Conservation (phyloP, 2,113 vertebrate genomes). For the Thamnophis sirtalis region DNA sequence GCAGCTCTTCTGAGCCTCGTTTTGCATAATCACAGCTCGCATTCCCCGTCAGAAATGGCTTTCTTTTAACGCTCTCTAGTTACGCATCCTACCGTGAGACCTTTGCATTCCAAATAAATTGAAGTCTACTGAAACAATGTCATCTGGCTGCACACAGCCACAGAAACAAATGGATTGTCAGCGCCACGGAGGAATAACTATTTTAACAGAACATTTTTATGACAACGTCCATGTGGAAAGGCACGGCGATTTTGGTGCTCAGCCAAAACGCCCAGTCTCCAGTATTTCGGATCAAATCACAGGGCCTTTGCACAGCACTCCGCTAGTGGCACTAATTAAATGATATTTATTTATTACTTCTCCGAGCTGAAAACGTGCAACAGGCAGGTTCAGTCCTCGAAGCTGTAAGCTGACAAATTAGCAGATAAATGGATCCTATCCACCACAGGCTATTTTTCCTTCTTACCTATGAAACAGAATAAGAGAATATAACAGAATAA, state of each 20-base stretch:
- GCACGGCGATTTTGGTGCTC: conserved; percentile 35
- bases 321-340: conserved; percentile 1
- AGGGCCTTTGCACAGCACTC: conserved; percentile 13
- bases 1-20: conserved; percentile 38
- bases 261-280: conserved; percentile 24
- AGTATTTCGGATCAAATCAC: conserved; percentile 18
- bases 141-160: conserved; percentile 34
- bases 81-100: conserved; percentile 42
- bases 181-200: conserved; percentile 36
- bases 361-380: background rate
- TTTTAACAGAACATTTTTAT: conserved; percentile 40
- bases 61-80: conserved; percentile 62
- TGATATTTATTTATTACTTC: conserved; percentile 14
- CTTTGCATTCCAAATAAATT: conserved; percentile 57
- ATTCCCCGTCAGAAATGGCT: conserved; percentile 48
- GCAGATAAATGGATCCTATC: conserved; percentile 10
- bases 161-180: conserved; percentile 35
- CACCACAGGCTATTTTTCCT: conserved; percentile 11
- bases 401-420: background rate
- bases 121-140: conserved; percentile 43
- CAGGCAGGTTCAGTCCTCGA: background rate
- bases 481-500: background rate
- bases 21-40: conserved; percentile 46
- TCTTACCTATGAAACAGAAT: background rate
- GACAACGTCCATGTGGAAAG: conserved; percentile 37